Evolutionary conservation across 2,888 invertebrate genomes (phyloP), one percentile per base, ranked within the genome.

Genomic region (Nymphalis urticae): DNA sequence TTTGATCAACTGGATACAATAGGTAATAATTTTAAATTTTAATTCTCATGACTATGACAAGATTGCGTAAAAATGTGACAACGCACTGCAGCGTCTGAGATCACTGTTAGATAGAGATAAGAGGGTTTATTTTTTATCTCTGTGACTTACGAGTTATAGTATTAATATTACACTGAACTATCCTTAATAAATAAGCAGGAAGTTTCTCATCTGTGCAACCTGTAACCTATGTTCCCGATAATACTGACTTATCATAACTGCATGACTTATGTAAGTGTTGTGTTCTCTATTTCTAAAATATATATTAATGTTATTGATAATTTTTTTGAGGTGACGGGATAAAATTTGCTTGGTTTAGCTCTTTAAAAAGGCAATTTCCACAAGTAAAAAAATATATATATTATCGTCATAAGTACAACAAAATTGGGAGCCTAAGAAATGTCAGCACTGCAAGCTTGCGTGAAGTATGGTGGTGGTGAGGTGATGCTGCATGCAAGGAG

Each of bases 401-500:
- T 36, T 36, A 19, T 13, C 1, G 16, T 16, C 13, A 48, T 58
- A 42, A 51, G 32, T 21, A 36, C n/a, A 10, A 21, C 42, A 50
- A 50, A 36, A 3, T 10, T 17, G 48, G 59, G 24, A 50, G 47
- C n/a, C 48, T 61, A 24, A 50, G 59, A 59, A 51, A 54, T 48
- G 63, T 59, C 66, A 66, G 70, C 61, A 61, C 58, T 56, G 70
- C 58, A 24, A 59, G 64, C 17, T 21, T 48, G 69, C 66, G 68
- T 54, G 59, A 58, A 32, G 68, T 72, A 69, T 67, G 68, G 19
- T 53, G 54, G 68, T 64, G 72, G 66, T 69, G 72, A 36, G 58
- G 65, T 73, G 70, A 65, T 75, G 72, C 70, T 73, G 76, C 73
- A 71, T 73, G 73, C 27, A 47, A 60, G 75, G 72, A 69, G 71